Percentiles rank a stretch among this genome's conserved stretches.
Evolutionary conservation across 1,140 invertebrate genomes (phyloP).

Genomic region (Bilobella aurantiaca): DNA sequence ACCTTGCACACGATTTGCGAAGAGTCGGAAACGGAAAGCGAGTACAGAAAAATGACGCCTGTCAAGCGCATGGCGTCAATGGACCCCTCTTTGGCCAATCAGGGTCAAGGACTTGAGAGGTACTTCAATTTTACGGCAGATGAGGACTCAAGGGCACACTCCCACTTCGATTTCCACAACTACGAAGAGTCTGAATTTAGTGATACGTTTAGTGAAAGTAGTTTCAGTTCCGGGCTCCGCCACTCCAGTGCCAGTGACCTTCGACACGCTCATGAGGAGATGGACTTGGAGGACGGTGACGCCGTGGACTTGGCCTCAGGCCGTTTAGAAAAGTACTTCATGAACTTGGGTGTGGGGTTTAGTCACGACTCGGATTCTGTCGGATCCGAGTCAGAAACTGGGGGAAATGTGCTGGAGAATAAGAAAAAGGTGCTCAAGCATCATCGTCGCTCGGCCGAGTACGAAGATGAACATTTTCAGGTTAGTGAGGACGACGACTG

Average conservation of each 20-base stretch:
- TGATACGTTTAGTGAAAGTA: conserved; percentile 66
- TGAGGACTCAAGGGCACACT: background rate
- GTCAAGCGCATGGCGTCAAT: background rate
- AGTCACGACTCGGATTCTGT: conserved; percentile 24
- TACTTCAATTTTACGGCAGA: conserved; percentile 67
- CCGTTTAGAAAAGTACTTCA: conserved; percentile 78
- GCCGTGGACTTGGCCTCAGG: conserved; percentile 68
- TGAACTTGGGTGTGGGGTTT: conserved; percentile 38
- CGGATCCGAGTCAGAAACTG: conserved; percentile 29
- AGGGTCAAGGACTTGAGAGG: conserved; percentile 72
- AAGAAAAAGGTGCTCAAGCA: conserved; percentile 33
- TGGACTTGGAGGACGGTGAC: conserved; percentile 41
- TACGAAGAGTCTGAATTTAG: conserved; percentile 42
- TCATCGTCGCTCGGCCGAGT: conserved; percentile 29
- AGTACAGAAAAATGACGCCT: conserved; percentile 57
- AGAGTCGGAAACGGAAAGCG: conserved; percentile 76
- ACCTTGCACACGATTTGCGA: conserved; percentile 86
- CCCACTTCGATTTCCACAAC: conserved; percentile 22
- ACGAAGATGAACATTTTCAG: conserved; percentile 24
- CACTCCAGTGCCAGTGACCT: conserved; percentile 45
- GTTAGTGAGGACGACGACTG: conserved; percentile 29
- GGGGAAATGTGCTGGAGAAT: conserved; percentile 25
- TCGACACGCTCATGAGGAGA: too few relatives aligned
- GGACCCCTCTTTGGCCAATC: conserved; percentile 18
- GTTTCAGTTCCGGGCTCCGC: conserved; percentile 47